phyloP scores from a whole-genome alignment of 2,888 invertebrate species.

The Thereva unica region DNA sequence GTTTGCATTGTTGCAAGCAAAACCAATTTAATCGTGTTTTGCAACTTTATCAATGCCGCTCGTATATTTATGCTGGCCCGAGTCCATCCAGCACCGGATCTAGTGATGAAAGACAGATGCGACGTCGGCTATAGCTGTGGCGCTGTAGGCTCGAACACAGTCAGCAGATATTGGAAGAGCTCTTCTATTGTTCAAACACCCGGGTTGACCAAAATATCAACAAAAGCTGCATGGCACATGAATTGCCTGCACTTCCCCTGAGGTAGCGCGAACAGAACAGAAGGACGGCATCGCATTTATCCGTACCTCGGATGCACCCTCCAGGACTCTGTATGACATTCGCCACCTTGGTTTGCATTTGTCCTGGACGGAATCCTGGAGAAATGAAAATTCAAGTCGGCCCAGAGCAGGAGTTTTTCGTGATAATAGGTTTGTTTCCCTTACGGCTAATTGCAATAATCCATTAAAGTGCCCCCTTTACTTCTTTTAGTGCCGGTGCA shows the following conservation, averaged over 20 bases:
- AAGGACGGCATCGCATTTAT: too few species aligned
- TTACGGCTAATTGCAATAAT: constrained; percentile 43
- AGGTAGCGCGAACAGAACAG: constrained; percentile 1
- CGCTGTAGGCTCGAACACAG: constrained; percentile 10
- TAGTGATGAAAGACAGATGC: constrained; percentile 33
- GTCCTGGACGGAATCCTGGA: too few species aligned
- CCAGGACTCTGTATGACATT: too few species aligned
- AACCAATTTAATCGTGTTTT: constrained; percentile 42
- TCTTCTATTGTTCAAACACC: constrained; percentile 35
- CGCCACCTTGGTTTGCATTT: too few species aligned
- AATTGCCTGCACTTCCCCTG: constrained; percentile 13
- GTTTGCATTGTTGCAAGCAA: constrained; percentile 40
- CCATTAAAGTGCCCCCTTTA: constrained; percentile 40
- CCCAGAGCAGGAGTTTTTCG: neutral
- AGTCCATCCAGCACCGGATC: constrained; percentile 22
- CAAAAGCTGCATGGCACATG: constrained; percentile 21
- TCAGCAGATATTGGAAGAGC: constrained; percentile 33
- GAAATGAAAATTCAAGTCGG: neutral
- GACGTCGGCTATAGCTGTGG: neutral
- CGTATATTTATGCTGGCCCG: constrained; percentile 20
- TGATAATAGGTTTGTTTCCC: constrained; percentile 16
- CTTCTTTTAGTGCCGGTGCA: constrained; percentile 22
- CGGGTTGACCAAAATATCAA: constrained; percentile 30
- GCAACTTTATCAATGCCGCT: constrained; percentile 41
- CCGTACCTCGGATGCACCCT: too few species aligned